Conservation (phyloP, 2,113 vertebrate genomes). For the Lota lota region DNA sequence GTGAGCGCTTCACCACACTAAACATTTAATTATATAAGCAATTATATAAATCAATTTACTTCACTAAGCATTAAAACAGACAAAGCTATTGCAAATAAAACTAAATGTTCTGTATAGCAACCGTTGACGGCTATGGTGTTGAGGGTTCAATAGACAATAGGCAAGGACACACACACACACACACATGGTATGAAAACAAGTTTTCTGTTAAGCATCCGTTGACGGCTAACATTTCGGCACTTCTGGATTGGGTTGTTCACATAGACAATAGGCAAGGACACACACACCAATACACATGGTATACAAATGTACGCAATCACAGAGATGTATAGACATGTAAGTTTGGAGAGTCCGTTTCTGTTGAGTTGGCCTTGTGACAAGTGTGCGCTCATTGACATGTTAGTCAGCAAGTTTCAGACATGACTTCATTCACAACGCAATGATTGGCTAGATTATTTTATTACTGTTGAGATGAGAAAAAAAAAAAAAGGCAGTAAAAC, state of each 20-base stretch:
- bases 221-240: constrained; percentile 70
- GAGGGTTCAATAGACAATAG: constrained; percentile 29
- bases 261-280: constrained; percentile 64
- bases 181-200: constrained; percentile 49
- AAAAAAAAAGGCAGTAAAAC: too few species aligned
- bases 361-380: too few species aligned
- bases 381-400: too few species aligned
- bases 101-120: constrained; percentile 21
- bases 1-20: constrained; percentile 18
- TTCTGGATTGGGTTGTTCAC: constrained; percentile 66
- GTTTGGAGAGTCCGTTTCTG: too few species aligned
- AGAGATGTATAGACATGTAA: too few species aligned
- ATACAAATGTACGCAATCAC: not conserved
- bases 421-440: constrained; percentile 76
- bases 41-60: too few species aligned
- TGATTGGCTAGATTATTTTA: too few species aligned
- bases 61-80: constrained; percentile 26
- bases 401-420: too few species aligned
- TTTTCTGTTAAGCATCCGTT: constrained; percentile 36
- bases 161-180: constrained; percentile 31
- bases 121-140: constrained; percentile 21
- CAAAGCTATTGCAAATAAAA: constrained; percentile 59
- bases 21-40: constrained; percentile 22
- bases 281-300: constrained; percentile 12
- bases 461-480: too few species aligned